Evolutionary conservation across 2,113 vertebrate species (phyloP), one percentile per base, ranked within the genome.

Genomic region (Todiramphus saurophagus): DNA sequence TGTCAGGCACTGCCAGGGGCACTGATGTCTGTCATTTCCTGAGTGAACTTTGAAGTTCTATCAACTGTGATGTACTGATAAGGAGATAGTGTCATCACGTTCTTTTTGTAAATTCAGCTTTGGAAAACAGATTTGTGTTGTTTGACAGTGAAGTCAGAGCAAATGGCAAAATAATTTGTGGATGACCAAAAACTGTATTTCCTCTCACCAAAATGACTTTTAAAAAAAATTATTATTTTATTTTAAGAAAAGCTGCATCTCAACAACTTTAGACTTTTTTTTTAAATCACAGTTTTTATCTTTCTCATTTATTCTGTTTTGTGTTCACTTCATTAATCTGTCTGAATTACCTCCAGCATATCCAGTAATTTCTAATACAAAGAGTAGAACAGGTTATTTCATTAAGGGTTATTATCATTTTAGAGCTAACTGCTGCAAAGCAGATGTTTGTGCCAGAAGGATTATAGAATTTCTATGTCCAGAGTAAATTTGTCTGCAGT

Each of bases 371-470:
- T 63, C 35, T 83, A 50, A 39, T 58, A 16, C 2, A 6, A 62
- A 67, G 28, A 4, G 13, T 9, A 51, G 66, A 87, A 75, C 10
- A 67, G 27, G 10, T 79, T 79, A 39, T 66, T 6, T 64, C 62
- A 79, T 68, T 72, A 76, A 76, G 48, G 53, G 31, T 35, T 90
- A 53, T 64, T 74, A 62, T 37, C 77, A 56, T 72, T 95, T 93
- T 59, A 68, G 56, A 53, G n/a, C 25, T 50, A 31, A 53, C 55
- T 84, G 27, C 64, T 89, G 69, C 62, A 95, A 79, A 91, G 56
- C 78, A 79, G 83, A 51, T 48, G 37, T 43, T 72, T 5, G 2
- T 89, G 66, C 66, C 82, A 79, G 70, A 81, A 85, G 56, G 53
- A n/a, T 23, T 35, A 4, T 6, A 20, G 55, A 41, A 51, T 48